phyloP scores from a whole-genome alignment of 1,140 invertebrate species.

The Apocrypta bakeri region DNA sequence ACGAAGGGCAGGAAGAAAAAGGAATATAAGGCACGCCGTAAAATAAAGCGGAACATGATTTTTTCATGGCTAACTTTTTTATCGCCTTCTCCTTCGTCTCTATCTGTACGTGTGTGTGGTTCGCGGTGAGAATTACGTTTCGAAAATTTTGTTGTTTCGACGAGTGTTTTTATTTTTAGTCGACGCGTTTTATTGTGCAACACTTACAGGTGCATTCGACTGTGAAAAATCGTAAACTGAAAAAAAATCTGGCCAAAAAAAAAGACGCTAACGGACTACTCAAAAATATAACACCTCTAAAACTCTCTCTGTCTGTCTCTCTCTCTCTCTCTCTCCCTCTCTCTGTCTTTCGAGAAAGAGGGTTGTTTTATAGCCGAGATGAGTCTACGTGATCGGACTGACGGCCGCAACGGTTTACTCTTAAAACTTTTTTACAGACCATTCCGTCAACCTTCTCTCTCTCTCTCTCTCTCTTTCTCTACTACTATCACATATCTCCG shows the following conservation, averaged over 20 bases:
- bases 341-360: slow-evolving; percentile 12
- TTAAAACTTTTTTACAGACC: slow-evolving; percentile 60
- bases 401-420: slow-evolving; percentile 43
- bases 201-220: too few relatives aligned
- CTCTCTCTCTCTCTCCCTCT: too few relatives aligned
- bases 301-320: too few relatives aligned
- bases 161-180: too few relatives aligned
- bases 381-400: slow-evolving; percentile 65
- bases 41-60: slow-evolving; percentile 44
- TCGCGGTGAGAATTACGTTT: neutral
- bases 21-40: slow-evolving; percentile 23
- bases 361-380: slow-evolving; percentile 64
- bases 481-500: too few relatives aligned
- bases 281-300: too few relatives aligned
- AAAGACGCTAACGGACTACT: too few relatives aligned
- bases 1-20: neutral
- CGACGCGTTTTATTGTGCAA: too few relatives aligned
- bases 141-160: neutral
- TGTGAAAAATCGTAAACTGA: too few relatives aligned
- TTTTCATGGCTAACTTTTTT: slow-evolving; percentile 40
- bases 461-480: too few relatives aligned
- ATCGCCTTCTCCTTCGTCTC: neutral
- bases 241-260: too few relatives aligned
- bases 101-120: neutral
- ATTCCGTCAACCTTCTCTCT: slow-evolving; percentile 48